A percentile compares a stretch with the other conserved stretches of the same genome.
phyloP scores from a whole-genome alignment of 2,797 vertebrate species.

The Crax fasciolata region DNA sequence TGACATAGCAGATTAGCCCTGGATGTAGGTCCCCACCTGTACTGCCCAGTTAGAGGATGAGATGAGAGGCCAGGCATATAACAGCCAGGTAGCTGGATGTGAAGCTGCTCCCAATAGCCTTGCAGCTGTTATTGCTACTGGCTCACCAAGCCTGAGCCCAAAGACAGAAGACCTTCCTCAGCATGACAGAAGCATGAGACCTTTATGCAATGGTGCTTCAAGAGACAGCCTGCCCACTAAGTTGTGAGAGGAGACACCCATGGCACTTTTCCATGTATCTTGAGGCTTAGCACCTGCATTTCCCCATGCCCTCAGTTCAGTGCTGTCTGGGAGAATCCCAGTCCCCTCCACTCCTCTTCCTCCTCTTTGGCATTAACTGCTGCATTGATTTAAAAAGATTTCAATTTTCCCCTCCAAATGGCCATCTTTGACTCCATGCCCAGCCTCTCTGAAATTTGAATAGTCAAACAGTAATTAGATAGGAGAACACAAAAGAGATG shows the following conservation, averaged over 20 bases:
- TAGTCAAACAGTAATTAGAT: not conserved
- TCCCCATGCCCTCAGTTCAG: fast-evolving
- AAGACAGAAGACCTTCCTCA: not conserved
- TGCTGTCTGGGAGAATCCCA: not conserved
- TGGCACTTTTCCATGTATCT: not conserved
- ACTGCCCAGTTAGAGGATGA: fast-evolving
- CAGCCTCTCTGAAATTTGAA: not conserved
- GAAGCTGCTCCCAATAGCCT: not conserved
- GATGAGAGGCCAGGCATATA: fast-evolving
- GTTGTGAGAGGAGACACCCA: not conserved
- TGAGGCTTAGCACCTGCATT: not conserved
- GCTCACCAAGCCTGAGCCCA: not conserved
- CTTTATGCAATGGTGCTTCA: not conserved
- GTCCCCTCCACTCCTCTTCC: not conserved
- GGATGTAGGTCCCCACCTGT: fast-evolving
- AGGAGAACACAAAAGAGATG: not conserved
- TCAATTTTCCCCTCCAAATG: not conserved
- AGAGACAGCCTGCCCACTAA: not conserved
- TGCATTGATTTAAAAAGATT: not conserved
- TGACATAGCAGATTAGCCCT: not conserved
- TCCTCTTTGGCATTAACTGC: not conserved
- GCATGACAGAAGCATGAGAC: not conserved
- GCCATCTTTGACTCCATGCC: not conserved
- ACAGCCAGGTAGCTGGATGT: not conserved
- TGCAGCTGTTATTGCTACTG: not conserved